Evolutionary conservation across 2,797 vertebrate genomes (phyloP).

Genomic region (Mormyrus proboscirostris): DNA sequence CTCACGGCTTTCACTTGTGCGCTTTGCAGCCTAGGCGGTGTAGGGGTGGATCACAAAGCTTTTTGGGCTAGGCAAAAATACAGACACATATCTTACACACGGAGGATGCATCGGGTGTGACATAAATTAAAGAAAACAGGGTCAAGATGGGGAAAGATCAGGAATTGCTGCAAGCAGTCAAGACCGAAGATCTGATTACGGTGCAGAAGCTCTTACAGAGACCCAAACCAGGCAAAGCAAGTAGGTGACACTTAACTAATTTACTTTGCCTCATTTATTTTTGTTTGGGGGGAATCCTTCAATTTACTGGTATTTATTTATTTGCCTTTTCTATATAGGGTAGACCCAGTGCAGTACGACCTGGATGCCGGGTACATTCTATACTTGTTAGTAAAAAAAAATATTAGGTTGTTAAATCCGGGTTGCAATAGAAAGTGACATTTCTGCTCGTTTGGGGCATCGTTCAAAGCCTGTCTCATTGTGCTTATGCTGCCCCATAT

Average conservation of each 20-base stretch:
- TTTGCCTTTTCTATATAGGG: neutral
- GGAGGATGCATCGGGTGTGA: conserved; percentile 12
- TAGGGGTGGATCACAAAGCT: neutral
- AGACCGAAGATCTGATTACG: conserved; percentile 87
- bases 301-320: neutral
- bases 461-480: neutral
- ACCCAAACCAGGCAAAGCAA: conserved; percentile 90
- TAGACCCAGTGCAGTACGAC: neutral
- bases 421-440: neutral
- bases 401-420: neutral
- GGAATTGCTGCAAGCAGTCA: conserved; percentile 93
- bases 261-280: conserved; percentile 22
- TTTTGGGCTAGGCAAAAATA: neutral
- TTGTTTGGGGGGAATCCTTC: neutral
- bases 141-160: conserved; percentile 94
- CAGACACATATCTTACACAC: neutral
- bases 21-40: neutral
- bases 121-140: neutral
- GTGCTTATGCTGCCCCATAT: neutral
- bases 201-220: conserved; percentile 91
- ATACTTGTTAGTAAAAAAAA: neutral
- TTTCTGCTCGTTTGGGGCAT: neutral
- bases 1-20: neutral
- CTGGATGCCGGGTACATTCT: neutral
- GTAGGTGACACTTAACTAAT: conserved; percentile 64